phyloP scores from a whole-genome alignment of 2,113 vertebrate species.

The Galeopterus variegatus region DNA sequence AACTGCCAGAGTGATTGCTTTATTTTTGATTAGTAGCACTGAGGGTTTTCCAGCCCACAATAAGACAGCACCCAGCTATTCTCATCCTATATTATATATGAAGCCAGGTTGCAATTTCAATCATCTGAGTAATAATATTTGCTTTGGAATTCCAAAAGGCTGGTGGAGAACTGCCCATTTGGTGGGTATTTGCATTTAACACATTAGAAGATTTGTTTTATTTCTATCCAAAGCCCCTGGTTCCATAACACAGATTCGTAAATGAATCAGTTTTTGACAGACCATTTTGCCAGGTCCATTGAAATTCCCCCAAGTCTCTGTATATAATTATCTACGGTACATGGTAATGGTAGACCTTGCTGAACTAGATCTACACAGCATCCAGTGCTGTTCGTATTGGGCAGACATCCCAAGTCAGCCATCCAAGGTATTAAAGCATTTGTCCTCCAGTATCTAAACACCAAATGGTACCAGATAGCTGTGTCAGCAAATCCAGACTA shows the following conservation, averaged over 20 bases:
- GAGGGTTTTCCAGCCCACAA: not conserved
- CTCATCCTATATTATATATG: not conserved
- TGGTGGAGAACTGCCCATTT: not conserved
- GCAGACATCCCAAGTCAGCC: not conserved
- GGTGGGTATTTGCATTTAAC: not conserved
- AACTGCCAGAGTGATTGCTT: not conserved
- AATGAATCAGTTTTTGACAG: not conserved
- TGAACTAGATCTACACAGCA: not conserved
- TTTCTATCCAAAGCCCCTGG: not conserved
- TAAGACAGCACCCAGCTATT: not conserved
- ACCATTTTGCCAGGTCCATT: not conserved
- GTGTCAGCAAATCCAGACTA: not conserved
- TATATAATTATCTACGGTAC: not conserved
- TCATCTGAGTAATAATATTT: not conserved
- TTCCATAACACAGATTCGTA: not conserved
- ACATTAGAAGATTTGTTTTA: not conserved
- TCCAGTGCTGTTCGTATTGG: not conserved
- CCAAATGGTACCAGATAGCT: not conserved
- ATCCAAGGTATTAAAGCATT: not conserved
- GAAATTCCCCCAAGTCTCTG: not conserved
- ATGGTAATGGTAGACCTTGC: not conserved
- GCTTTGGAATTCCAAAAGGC: not conserved
- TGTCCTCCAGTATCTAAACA: not conserved
- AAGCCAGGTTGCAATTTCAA: not conserved
- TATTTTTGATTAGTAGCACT: not conserved